phyloP scores from a whole-genome alignment of 2,113 vertebrate genomes.

The Cacatua alba region DNA sequence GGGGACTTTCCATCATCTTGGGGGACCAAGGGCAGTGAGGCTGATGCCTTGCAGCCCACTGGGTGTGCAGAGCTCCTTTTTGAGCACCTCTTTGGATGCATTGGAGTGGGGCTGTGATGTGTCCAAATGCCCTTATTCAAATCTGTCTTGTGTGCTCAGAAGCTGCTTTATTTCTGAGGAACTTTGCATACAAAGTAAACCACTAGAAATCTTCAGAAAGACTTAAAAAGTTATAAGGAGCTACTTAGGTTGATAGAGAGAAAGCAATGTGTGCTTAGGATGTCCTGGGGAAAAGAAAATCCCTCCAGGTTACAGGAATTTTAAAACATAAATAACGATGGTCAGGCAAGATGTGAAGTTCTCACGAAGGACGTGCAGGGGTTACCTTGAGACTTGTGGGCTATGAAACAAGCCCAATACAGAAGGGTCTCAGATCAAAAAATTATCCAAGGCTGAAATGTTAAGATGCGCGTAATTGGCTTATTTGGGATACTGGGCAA shows the following conservation, averaged over 20 bases:
- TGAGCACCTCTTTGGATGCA: not conserved
- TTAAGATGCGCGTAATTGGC: not conserved
- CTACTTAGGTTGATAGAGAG: not conserved
- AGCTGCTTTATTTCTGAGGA: not conserved
- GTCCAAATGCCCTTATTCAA: not conserved
- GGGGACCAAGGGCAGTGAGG: rapidly evolving
- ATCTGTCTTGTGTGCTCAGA: not conserved
- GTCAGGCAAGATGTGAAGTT: not conserved
- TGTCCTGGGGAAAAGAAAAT: not conserved
- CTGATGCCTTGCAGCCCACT: not conserved
- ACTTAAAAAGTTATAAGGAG: not conserved
- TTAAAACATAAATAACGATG: not conserved
- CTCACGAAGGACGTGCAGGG: not conserved
- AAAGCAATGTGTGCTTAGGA: not conserved
- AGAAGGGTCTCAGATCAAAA: not conserved
- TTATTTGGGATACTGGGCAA: not conserved
- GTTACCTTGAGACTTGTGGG: not conserved
- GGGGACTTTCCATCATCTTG: rapidly evolving
- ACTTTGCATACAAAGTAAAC: not conserved
- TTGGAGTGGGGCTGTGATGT: not conserved
- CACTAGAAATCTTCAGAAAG: not conserved
- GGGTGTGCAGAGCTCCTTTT: not conserved
- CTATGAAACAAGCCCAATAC: not conserved
- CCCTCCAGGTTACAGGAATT: not conserved
- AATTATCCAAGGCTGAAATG: not conserved